These are phyloP conservation scores for Phengaris alcon DNA, from an alignment of 2,888 invertebrate species.

Conservation along the genomic window DNA sequence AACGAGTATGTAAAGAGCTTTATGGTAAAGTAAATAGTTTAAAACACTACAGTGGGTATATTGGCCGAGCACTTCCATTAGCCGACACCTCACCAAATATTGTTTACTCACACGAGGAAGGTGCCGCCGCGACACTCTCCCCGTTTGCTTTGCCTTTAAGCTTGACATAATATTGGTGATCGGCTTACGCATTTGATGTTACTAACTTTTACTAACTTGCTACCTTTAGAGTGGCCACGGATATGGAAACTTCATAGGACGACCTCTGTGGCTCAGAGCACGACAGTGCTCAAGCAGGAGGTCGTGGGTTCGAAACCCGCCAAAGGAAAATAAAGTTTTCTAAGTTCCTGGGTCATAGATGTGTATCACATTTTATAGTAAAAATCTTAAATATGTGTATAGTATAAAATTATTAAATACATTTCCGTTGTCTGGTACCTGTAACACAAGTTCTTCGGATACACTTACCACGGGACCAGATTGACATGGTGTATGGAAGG, in stretches of 20 bases:
- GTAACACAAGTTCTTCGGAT: too few species aligned
- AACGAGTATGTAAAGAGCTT: slow-evolving; percentile 59
- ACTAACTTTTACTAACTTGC: background rate
- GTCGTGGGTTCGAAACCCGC: too few species aligned
- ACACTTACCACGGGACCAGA: too few species aligned
- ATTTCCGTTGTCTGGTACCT: too few species aligned
- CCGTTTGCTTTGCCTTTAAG: slow-evolving; percentile 58
- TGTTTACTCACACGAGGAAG: slow-evolving; percentile 60
- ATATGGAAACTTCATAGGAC: background rate
- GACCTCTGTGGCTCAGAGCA: too few species aligned
- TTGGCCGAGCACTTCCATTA: slow-evolving; percentile 79
- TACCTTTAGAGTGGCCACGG: background rate
- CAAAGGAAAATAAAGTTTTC: too few species aligned
- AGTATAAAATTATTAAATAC: too few species aligned
- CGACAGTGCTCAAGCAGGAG: too few species aligned
- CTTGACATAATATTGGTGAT: slow-evolving; percentile 42
- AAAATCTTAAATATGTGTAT: too few species aligned
- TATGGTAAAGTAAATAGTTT: slow-evolving; percentile 79
- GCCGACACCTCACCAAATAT: slow-evolving; percentile 71
- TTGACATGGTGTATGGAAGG: too few species aligned
- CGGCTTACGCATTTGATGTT: slow-evolving; percentile 15
- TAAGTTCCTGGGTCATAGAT: too few species aligned
- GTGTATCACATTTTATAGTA: too few species aligned
- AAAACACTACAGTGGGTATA: slow-evolving; percentile 75
- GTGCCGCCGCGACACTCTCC: slow-evolving; percentile 64